Base-by-base conservation (phyloP, 2,888 invertebrate species). In the Drosophila limbata region DNA sequence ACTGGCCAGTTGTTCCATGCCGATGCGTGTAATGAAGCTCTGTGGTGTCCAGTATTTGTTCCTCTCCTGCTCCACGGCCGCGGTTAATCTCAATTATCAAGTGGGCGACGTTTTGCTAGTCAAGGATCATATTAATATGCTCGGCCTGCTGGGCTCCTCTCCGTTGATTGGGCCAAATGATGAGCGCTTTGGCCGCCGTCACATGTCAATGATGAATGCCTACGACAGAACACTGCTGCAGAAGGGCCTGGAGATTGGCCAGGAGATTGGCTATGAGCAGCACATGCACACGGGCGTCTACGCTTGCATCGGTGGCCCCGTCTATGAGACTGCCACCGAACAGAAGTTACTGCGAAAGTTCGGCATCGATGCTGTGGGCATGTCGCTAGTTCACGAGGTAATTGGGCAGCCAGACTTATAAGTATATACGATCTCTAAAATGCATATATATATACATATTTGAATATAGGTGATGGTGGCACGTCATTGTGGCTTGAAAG, bases 81-180 rank as follows among this genome's bases (percentile, higher is more conserved):
- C 98, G n/a, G 93, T 99, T 39, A 98, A 98, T 93, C 94, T 95
- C 0, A 94, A 94, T 40, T 99, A 95, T 93, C 95, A 95, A 89
- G 96, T 97, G 31, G 99, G 99, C 0, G 99, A 99, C 92, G 94
- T 99, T 42, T 98, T 99, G 98, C 94, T 99, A 57, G 96, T 99
- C 69, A 97, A 95, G 91, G 99, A 99, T 93, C 99, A 99, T 93
- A 96, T 99, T 80, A 99, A 98, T 92, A 94, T 99, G 93, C 97
- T 98, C 94, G 98, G 98, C 4, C 96, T 99, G 87, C 1, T 77
- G 13, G 98, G 98, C 0, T 96, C 97, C 91, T 98, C 97, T 90
- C 98, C 99, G 0, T 94, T 99, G 4, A 96, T 96, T 86, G 99
- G 99, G 15, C 96, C 96, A 6, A 98, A 99, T 91, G 99, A 99